Evolutionary conservation across 2,113 vertebrate genomes (phyloP), one percentile per base, ranked within the genome.

Genomic region (Nyctereutes procyonoides): DNA sequence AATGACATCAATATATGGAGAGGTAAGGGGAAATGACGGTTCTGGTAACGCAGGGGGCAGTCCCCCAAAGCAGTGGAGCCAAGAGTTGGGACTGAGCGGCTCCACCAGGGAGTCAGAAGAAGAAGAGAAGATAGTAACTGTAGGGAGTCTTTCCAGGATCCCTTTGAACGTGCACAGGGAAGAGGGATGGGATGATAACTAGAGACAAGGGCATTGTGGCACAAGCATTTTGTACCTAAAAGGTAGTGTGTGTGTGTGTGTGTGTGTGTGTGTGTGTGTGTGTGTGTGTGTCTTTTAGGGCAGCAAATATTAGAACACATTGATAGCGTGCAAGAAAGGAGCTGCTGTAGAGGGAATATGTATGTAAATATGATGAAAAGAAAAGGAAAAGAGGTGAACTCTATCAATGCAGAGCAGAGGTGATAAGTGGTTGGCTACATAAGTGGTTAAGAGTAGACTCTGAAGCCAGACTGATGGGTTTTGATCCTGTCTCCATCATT

Each of bases 1-100:
- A 87, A 95, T n/a, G 67, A 80, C 63, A 94, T 62, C 51, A 51
- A 58, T 93, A 58, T 51, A 85, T 9, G 20, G 53, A 85, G 48
- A 76, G 48, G 87, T 51, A 82, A 87, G 56, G 89, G 94, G 30
- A 87, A 97, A 63, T 87, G 14, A 24, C 26, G 51, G 38, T 63
- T 93, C 86, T 35, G 83, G 74, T 43, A 16, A 53, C 10, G 53
- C 1, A 6, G 2, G 60, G 13, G 48, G 48, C 22, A 30, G 62
- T 55, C 88, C 74, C 60, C 11, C 0, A 58, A 56, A 74, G 58
- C 1, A 0, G 60, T 2, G 22, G 8, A 88, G 24, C 74, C 11
- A 43, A 48, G 16, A 83, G 20, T 58, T 95, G 9, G 26, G 35
- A 28, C 26, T 86, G 19, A 17, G 12, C 43, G 71, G 17, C 32